Evolutionary conservation across 2,113 vertebrate genomes (phyloP).

Genomic region (Apistogramma diplotaenia): DNA sequence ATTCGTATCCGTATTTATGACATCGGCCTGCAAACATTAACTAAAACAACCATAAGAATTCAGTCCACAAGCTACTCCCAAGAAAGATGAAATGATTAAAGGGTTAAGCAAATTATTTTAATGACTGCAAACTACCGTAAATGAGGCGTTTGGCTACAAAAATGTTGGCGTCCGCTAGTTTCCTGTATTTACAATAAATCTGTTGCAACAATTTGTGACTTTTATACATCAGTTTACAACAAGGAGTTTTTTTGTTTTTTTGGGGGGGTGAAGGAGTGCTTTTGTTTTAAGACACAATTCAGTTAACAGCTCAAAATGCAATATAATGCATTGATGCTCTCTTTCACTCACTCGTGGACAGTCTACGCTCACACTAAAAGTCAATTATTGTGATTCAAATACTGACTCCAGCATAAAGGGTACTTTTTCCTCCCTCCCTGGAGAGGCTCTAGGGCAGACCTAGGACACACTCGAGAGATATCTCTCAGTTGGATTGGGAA

Average conservation of each 20-base stretch:
- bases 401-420: neutral
- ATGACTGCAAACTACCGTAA: neutral
- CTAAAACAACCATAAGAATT: neutral
- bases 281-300: neutral
- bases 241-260: neutral
- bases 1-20: neutral
- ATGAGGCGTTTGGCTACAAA: neutral
- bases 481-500: neutral
- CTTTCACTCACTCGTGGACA: rapidly evolving
- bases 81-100: neutral
- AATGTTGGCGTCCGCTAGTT: neutral
- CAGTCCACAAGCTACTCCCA: neutral
- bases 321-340: rapidly evolving
- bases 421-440: too few species aligned
- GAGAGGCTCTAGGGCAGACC: neutral
- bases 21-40: neutral
- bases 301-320: neutral
- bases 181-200: neutral
- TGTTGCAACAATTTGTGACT: neutral
- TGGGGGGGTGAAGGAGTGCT: too few species aligned
- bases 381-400: neutral
- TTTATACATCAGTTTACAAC: neutral
- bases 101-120: neutral
- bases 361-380: neutral
- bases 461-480: neutral